Evolutionary conservation across 2,113 vertebrate genomes (phyloP).

Genomic region (Proteles cristata): DNA sequence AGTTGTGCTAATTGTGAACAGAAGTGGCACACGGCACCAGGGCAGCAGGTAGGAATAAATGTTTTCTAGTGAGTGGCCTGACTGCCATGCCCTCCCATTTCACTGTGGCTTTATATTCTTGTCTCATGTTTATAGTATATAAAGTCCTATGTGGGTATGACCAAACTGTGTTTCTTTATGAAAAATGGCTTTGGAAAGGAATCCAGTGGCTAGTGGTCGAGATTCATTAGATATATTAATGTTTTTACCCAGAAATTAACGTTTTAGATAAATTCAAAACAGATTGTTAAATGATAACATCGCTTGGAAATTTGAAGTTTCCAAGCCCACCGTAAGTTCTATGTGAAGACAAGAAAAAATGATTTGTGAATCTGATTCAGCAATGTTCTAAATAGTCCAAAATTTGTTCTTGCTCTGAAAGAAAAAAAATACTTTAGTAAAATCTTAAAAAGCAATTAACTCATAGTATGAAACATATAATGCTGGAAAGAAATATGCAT

Average conservation of each 20-base stretch:
- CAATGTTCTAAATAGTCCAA: conserved; percentile 70
- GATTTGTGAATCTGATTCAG: conserved; percentile 74
- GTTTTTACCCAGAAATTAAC: neutral
- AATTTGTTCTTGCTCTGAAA: conserved; percentile 72
- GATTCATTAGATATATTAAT: conserved; percentile 10
- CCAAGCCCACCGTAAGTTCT: conserved; percentile 41
- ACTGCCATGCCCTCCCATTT: neutral
- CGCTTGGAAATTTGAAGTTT: conserved; percentile 40
- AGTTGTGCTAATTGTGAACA: neutral
- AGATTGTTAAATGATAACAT: conserved; percentile 39
- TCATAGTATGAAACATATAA: conserved; percentile 62
- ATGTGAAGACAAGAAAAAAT: conserved; percentile 70
- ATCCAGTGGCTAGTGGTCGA: neutral
- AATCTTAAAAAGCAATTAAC: conserved; percentile 75
- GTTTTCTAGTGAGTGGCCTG: neutral
- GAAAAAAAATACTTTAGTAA: conserved; percentile 69
- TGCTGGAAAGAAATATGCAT: conserved; percentile 64
- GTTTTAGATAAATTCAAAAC: conserved; percentile 46
- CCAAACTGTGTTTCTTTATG: neutral
- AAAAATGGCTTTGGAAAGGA: conserved; percentile 17
- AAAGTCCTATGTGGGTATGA: neutral
- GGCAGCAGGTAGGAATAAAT: neutral
- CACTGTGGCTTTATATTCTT: neutral
- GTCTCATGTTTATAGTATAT: neutral
- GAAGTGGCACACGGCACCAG: neutral